These are phyloP conservation scores for Xestia xanthographa DNA, from an alignment of 2,888 invertebrate genomes.

Conservation along the genomic window DNA sequence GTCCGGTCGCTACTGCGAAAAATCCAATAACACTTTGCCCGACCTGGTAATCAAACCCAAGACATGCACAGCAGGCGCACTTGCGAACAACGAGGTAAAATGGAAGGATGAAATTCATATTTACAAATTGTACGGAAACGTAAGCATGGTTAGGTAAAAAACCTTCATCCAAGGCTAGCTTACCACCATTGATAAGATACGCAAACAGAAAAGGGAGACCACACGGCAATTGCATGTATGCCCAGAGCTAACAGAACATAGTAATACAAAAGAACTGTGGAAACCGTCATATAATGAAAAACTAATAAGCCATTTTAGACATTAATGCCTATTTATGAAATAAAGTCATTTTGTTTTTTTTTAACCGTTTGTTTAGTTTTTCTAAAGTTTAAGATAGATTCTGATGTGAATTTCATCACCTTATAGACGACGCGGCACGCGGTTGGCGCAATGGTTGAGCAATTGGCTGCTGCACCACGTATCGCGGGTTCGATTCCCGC, in stretches of 20 bases:
- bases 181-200: constrained; percentile 9
- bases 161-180: constrained; percentile 10
- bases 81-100: background rate
- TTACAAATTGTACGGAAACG: background rate
- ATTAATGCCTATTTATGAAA: no score
- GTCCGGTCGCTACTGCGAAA: background rate
- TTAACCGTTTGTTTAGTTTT: background rate
- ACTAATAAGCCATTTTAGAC: background rate
- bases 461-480: no score
- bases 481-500: no score
- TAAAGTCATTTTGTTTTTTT: background rate
- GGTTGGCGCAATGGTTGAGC: no score
- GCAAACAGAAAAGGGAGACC: constrained; percentile 27
- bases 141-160: background rate
- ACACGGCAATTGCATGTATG: constrained; percentile 9
- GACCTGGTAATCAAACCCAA: background rate
- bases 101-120: background rate
- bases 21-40: background rate
- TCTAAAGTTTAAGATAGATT: background rate
- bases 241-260: constrained; percentile 10
- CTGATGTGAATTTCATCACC: fast-evolving
- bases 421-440: no score
- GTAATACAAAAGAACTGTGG: constrained; percentile 1
- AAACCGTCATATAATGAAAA: background rate
- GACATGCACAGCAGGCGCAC: background rate